A percentile compares a stretch with the other conserved stretches of the same genome.
Conservation (phyloP, 2,888 invertebrate species). For the Phyto melanocephala region DNA sequence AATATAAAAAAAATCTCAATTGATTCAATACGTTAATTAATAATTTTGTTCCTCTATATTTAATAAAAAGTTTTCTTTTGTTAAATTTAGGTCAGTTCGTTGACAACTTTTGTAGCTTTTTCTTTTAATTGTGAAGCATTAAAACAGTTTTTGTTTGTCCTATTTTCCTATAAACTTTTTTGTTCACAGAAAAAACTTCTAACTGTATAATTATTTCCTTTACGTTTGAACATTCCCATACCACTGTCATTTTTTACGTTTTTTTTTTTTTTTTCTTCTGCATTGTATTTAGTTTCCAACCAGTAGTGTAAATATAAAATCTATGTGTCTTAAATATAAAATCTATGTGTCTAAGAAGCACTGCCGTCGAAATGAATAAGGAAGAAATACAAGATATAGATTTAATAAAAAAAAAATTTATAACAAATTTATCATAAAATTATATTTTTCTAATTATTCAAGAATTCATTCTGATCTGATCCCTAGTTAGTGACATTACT, state of each 20-base stretch:
- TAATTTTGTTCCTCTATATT: neutral
- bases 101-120: neutral
- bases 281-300: neutral
- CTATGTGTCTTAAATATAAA: neutral
- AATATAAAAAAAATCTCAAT: neutral
- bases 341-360: neutral
- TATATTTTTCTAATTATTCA: no score
- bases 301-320: neutral
- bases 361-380: neutral
- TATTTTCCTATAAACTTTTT: neutral
- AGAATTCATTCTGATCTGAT: no score
- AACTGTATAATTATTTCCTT: neutral
- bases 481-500: no score
- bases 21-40: no score
- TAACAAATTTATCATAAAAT: neutral
- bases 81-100: neutral
- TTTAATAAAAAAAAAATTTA: neutral
- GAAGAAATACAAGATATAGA: neutral
- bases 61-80: neutral
- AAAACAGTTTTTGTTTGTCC: neutral
- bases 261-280: neutral
- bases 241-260: neutral
- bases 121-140: neutral
- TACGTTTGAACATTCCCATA: neutral
- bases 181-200: neutral